phyloP scores from a whole-genome alignment of 2,888 invertebrate genomes.

The Apodemia duryi region DNA sequence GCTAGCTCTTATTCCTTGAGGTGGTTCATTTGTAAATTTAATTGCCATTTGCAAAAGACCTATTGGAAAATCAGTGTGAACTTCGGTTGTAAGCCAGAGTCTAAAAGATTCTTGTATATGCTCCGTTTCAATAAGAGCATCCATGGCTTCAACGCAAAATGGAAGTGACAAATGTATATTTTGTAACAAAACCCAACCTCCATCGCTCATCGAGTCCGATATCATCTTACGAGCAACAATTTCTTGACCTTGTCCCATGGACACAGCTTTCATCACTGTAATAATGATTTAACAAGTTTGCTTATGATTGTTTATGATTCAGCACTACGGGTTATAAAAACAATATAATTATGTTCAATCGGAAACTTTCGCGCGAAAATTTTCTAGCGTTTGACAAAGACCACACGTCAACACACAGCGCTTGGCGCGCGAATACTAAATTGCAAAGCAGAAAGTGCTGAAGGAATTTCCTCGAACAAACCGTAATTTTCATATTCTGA shows the following conservation, averaged over 20 bases:
- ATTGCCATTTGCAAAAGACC: constrained; percentile 93
- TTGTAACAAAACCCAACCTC: constrained; percentile 96
- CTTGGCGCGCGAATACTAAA: constrained; percentile 9
- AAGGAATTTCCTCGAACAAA: constrained; percentile 11
- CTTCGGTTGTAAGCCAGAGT: constrained; percentile 97
- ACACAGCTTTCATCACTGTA: constrained; percentile 89
- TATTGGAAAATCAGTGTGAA: constrained; percentile 95
- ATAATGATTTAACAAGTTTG: constrained; percentile 17
- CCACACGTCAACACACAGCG: constrained; percentile 27
- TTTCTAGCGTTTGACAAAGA: constrained; percentile 34
- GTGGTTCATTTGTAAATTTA: constrained; percentile 98
- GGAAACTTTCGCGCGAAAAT: constrained; percentile 58
- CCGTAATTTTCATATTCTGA: constrained; percentile 7
- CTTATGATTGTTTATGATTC: no score
- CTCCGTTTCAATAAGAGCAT: constrained; percentile 91
- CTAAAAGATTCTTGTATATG: constrained; percentile 90
- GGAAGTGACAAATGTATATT: constrained; percentile 97
- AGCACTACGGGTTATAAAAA: no score
- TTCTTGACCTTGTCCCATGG: constrained; percentile 99
- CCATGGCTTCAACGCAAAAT: constrained; percentile 95
- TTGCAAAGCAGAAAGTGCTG: constrained; percentile 9
- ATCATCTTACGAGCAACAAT: constrained; percentile 90
- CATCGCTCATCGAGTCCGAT: constrained; percentile 86
- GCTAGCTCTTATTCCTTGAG: constrained; percentile 94
- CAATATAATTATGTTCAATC: constrained; percentile 20